Evolutionary conservation across 2,797 vertebrate genomes (phyloP).

Genomic region (Distichodus sexfasciatus): DNA sequence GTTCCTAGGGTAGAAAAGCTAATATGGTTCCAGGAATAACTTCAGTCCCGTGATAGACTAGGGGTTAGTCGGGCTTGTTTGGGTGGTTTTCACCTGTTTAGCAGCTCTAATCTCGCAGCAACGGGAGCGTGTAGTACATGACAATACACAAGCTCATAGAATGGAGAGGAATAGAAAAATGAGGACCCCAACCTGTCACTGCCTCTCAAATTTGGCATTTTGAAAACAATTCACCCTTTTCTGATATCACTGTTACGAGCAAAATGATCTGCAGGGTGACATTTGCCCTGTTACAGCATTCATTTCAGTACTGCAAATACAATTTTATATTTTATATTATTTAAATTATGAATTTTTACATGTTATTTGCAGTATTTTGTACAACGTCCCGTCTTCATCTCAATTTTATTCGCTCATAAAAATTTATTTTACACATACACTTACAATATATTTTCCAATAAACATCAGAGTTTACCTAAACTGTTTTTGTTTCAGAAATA

Average conservation of each 20-base stretch:
- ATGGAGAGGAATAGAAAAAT: conserved; percentile 22
- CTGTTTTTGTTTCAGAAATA: background rate
- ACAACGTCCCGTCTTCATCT: no score
- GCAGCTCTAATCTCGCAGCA: conserved; percentile 41
- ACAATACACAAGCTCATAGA: conserved; percentile 44
- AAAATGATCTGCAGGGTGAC: conserved; percentile 57
- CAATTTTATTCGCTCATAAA: no score
- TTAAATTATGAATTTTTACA: no score
- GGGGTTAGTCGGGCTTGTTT: no score
- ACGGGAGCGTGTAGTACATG: conserved; percentile 47
- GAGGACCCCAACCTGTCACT: conserved; percentile 12
- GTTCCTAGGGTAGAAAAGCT: no score
- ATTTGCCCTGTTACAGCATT: no score
- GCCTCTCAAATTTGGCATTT: conserved; percentile 37
- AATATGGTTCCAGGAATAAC: no score
- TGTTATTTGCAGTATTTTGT: no score
- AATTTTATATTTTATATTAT: no score
- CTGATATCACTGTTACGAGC: conserved; percentile 33
- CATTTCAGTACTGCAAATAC: no score
- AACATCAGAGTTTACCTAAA: background rate
- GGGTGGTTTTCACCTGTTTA: conserved; percentile 70
- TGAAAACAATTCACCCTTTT: conserved; percentile 28
- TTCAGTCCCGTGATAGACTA: no score
- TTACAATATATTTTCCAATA: background rate
- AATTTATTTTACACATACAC: no score